phyloP scores from a whole-genome alignment of 2,113 vertebrate species.

The Halichoeres trimaculatus region DNA sequence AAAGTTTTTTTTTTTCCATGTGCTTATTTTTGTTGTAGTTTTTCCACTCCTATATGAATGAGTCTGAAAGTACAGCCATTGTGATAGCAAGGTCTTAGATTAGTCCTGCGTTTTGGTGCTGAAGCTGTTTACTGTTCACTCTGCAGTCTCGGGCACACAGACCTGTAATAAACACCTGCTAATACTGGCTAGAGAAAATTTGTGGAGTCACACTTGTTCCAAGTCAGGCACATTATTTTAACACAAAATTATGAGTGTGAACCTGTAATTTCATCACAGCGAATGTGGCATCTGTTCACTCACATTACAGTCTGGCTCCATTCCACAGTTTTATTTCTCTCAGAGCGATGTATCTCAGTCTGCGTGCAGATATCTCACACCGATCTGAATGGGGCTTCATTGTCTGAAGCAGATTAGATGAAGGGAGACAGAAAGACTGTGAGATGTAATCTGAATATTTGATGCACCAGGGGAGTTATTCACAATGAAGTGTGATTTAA shows the following conservation, averaged over 20 bases:
- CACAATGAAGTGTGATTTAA: conserved; percentile 3
- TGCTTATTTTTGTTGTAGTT: conserved; percentile 12
- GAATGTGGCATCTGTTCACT: conserved; percentile 56
- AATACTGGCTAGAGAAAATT: conserved; percentile 14
- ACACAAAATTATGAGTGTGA: conserved; percentile 12
- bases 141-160: neutral
- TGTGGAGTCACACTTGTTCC: conserved; percentile 27
- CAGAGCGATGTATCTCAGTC: conserved; percentile 5
- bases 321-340: conserved; percentile 14
- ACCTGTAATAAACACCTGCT: conserved; percentile 12
- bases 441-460: conserved; percentile 17
- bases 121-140: conserved; percentile 12
- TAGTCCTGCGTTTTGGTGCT: conserved; percentile 23
- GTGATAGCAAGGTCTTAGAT: neutral
- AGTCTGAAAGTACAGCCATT: neutral
- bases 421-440: conserved; percentile 1
- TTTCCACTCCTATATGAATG: conserved; percentile 1
- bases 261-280: conserved; percentile 22
- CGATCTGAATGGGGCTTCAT: conserved; percentile 12
- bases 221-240: neutral
- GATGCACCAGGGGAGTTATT: conserved; percentile 16
- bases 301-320: conserved; percentile 17
- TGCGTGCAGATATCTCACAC: conserved; percentile 1
- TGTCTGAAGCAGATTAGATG: conserved; percentile 19
- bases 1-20: neutral